Evolutionary conservation across 2,888 invertebrate genomes (phyloP), one percentile per base, ranked within the genome.

Genomic region (Automeris io): DNA sequence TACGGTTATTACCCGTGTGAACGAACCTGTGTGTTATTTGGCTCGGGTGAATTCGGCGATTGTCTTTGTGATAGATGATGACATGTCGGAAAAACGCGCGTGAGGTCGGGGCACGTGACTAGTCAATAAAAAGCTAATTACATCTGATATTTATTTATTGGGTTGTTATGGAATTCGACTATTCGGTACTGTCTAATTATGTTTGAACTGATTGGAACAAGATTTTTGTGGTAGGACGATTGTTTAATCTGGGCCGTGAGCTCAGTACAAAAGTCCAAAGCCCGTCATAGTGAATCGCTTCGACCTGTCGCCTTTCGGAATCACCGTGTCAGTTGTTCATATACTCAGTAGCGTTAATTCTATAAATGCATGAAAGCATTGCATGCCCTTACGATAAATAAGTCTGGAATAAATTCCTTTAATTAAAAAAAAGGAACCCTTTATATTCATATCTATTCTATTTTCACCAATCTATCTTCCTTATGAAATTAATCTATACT

Each of bases 21-120:
- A 26, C 7, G 12, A 18, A 39, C 39, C 39, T 39, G 22, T 11
- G 16, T 22, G 78, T 77, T 78, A 77, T 73, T 77, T 69, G 55
- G 70, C 70, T 80, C 79, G 78, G 57, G 69, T 72, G 68, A 63
- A 54, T 69, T 70, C 74, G 76, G 76, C 41, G 78, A 80, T 81
- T 52, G 47, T 40, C 74, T 78, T 79, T 76, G 68, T 55, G 81
- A 80, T 81, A 72, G 40, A 37, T 31, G 51, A 62, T 78, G 78
- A 78, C 56, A 63, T 47, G 58, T 66, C 74, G 46, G 49, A 61
- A 41, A 46, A 42, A 43, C 52, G 50, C 58, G 54, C 62, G 62
- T 60, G 57, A 59, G 59, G 54, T 52, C 57, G 43, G 40, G 50
- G 53, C 55, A 64, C 64, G 57, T 67, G 70, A 74, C 69, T 73